Conservation (phyloP, 2,113 vertebrate species). For the Salvelinus sp. region DNA sequence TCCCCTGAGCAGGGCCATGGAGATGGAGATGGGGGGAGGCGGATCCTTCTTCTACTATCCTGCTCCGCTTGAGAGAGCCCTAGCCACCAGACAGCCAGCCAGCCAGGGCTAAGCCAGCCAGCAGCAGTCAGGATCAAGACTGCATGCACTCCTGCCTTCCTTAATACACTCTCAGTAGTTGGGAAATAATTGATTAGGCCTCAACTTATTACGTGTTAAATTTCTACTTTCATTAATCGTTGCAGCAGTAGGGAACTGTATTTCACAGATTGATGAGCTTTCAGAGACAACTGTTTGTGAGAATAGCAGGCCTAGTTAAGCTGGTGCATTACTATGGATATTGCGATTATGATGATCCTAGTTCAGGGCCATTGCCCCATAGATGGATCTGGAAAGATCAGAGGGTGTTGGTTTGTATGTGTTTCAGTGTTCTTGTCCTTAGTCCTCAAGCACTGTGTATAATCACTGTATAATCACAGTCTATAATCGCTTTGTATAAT, state of each 20-base stretch:
- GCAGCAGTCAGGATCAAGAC: constrained; percentile 57
- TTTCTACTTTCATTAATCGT: constrained; percentile 59
- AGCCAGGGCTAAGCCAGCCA: constrained; percentile 51
- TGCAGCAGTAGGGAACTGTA: background rate
- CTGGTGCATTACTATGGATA: constrained; percentile 16
- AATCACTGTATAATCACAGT: constrained; percentile 45
- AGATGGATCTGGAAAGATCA: background rate
- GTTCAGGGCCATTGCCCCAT: background rate
- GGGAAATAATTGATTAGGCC: constrained; percentile 64
- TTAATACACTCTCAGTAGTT: constrained; percentile 55
- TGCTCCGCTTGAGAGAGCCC: constrained; percentile 53
- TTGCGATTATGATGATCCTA: background rate
- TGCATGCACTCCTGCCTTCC: constrained; percentile 35
- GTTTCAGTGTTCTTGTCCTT: background rate
- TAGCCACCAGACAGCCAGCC: constrained; percentile 17
- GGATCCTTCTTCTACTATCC: constrained; percentile 55
- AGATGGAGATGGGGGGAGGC: constrained; percentile 36
- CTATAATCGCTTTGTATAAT: background rate
- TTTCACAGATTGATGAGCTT: constrained; percentile 17
- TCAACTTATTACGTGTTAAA: constrained; percentile 60
- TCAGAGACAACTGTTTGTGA: constrained; percentile 12
- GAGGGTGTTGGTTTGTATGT: background rate
- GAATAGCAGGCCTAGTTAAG: background rate
- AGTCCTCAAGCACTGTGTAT: constrained; percentile 26
- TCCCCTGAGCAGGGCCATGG: constrained; percentile 47